phyloP scores from a whole-genome alignment of 1,140 invertebrate genomes.

The Hesperophylax magnus region DNA sequence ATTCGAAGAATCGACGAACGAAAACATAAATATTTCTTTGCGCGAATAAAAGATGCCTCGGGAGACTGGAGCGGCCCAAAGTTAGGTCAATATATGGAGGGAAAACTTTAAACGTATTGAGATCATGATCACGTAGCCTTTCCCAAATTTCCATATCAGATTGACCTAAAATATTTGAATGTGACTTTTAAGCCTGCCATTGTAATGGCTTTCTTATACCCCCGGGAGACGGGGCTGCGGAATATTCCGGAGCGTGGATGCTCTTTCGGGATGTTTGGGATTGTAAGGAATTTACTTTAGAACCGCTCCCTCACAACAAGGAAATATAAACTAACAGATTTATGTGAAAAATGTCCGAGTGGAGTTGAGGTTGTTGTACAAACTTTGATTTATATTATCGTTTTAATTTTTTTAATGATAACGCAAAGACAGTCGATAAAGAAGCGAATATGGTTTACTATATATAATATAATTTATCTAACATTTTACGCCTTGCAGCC shows the following conservation, averaged over 20 bases:
- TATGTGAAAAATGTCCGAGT: background rate
- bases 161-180: conserved; percentile 57
- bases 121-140: conserved; percentile 51
- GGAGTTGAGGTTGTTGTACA: background rate
- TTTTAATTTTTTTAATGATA: background rate
- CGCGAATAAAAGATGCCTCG: conserved; percentile 21
- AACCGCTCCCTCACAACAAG: background rate
- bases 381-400: background rate
- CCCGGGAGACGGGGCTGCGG: conserved; percentile 20
- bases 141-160: conserved; percentile 56
- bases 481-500: no score
- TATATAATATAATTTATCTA: no score
- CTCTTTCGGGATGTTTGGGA: background rate
- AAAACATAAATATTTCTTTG: conserved; percentile 3
- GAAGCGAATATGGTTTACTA: background rate
- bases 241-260: background rate
- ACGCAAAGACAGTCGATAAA: background rate
- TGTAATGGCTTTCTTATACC: conserved; percentile 56
- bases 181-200: conserved; percentile 50
- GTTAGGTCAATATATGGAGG: conserved; percentile 8
- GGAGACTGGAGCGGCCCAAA: background rate
- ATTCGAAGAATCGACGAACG: conserved; percentile 11
- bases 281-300: background rate
- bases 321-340: conserved; percentile 2
- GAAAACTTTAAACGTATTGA: conserved; percentile 49